phyloP scores from a whole-genome alignment of 1,140 invertebrate genomes.

The Apis cerana region DNA sequence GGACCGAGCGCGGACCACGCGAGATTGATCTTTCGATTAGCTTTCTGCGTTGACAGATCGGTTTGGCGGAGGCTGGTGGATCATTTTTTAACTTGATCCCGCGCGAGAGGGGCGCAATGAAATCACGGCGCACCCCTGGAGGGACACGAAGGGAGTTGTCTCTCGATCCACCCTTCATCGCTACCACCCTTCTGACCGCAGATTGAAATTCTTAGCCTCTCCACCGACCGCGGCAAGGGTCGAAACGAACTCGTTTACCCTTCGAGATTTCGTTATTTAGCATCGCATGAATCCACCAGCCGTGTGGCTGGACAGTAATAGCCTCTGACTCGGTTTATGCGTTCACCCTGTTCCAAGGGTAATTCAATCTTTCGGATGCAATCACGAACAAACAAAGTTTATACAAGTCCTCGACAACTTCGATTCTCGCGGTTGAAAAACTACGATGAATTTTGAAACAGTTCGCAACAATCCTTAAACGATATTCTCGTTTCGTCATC shows the following conservation, averaged over 20 bases:
- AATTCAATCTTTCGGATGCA: conserved; percentile 36
- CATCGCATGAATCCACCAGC: conserved; percentile 59
- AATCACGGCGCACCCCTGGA: conserved; percentile 75
- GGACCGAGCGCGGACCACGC: conserved; percentile 24
- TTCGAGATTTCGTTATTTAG: conserved; percentile 79
- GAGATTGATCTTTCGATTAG: conserved; percentile 62
- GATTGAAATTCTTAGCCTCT: conserved; percentile 80
- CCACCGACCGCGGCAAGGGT: conserved; percentile 46
- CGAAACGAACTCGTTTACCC: conserved; percentile 61
- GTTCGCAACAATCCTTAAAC: too few relatives aligned
- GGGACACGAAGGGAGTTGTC: conserved; percentile 67
- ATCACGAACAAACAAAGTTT: background rate
- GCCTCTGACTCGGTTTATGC: conserved; percentile 17
- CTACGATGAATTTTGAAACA: background rate
- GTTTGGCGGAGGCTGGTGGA: conserved; percentile 58
- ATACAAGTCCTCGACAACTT: background rate
- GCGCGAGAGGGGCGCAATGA: conserved; percentile 66
- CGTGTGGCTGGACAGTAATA: conserved; percentile 34
- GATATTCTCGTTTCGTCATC: too few relatives aligned
- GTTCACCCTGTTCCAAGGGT: background rate
- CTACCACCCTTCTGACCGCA: conserved; percentile 76
- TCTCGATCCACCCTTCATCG: conserved; percentile 71
- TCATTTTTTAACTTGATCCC: conserved; percentile 77
- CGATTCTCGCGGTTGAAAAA: background rate
- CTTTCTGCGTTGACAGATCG: conserved; percentile 46